A percentile compares a stretch with the other conserved stretches of the same genome.
These are phyloP conservation scores for Gadopsis marmoratus DNA, from an alignment of 2,797 vertebrate genomes.

Conservation along the genomic window DNA sequence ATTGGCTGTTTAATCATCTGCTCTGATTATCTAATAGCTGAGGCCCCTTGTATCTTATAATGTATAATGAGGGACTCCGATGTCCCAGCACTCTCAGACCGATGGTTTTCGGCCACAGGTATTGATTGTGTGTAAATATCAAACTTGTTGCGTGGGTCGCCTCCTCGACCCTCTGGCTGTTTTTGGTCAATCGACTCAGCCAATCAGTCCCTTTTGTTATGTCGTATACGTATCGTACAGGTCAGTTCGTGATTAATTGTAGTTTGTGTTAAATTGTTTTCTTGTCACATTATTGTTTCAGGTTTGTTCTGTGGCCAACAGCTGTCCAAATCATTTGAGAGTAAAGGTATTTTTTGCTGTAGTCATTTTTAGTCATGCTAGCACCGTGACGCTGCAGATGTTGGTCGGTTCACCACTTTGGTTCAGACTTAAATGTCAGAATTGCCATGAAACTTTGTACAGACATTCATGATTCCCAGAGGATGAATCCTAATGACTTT, in stretches of 20 bases:
- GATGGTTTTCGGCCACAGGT: neutral
- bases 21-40: neutral
- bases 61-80: constrained; percentile 41
- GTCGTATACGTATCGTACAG: neutral
- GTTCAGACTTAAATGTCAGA: no score
- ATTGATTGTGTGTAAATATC: neutral
- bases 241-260: neutral
- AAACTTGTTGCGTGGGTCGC: neutral
- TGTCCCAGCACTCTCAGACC: constrained; percentile 17
- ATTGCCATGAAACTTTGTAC: no score
- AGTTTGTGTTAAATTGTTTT: neutral
- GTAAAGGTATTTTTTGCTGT: neutral
- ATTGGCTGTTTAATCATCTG: constrained; percentile 1
- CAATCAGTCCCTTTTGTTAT: neutral
- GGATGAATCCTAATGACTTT: no score
- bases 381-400: no score
- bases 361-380: no score
- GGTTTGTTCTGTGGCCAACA: neutral
- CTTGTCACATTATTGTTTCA: neutral
- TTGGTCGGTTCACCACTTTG: no score
- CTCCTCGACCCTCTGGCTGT: neutral
- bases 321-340: neutral
- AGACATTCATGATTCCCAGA: neutral
- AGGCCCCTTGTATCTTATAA: constrained; percentile 8
- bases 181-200: neutral